phyloP scores from a whole-genome alignment of 2,113 vertebrate species.

The chimpanzee (Pan troglodytes) region NHGRI_mPanTro3-v2.1_pri NC_072411.2:144076001-144076500 shows the following conservation, averaged over 20 bases:
- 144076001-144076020: neutral
- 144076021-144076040: neutral
- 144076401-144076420: too few relatives aligned
- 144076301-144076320: neutral
- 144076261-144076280: neutral
- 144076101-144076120: neutral
- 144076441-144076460: neutral
- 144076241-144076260: neutral
- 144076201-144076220: neutral
- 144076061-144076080: neutral
- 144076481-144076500: neutral
- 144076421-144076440: neutral
- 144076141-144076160: neutral
- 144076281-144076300: neutral
- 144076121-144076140: fast-evolving
- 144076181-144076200: neutral
- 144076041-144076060: neutral
- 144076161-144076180: neutral
- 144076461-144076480: neutral
- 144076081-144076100: neutral
- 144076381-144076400: neutral
- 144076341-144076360: neutral
- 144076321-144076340: neutral
- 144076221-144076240: neutral
- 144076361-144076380: neutral